Evolutionary conservation across 2,797 vertebrate species (phyloP), one percentile per base, ranked within the genome.

Genomic region (Sebastes cheni): DNA sequence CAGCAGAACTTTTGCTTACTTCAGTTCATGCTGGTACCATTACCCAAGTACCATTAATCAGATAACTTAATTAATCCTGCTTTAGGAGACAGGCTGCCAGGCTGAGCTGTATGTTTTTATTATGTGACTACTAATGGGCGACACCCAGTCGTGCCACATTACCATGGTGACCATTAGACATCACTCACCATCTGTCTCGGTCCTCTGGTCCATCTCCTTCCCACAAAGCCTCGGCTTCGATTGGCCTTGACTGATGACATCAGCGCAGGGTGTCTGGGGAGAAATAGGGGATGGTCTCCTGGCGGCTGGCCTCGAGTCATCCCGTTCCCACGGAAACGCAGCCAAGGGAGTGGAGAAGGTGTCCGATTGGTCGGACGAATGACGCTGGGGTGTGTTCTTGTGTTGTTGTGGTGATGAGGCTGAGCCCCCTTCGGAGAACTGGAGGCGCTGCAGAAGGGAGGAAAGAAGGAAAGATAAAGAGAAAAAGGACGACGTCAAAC

Each of bases 291-390:
- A 79, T 50, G 18, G 88, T 72, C 90, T 95, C 81, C 79, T 93
- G 79, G 82, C 83, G 72, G 81, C 66, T 29, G 88, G 80, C 77
- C 75, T 85, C 1, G 85, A 74, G 75, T 95, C 91, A 52, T 94
- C 90, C 27, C 93, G 94, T 91, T 96, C 96, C 96, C 96, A 97
- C 1, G 96, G 96, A 95, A 97, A 97, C 74, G 58, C 83, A 72
- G 92, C 89, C 36, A 69, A 83, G 29, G 93, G 91, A 75, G 94
- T 29, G 1, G 30, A 93, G 75, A 93, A 94, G 39, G 42, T 16
- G 5, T 95, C 95, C 0, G 89, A 89, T 79, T 94, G 95, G 84
- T 93, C 12, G 0, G 86, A 75, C 0, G 88, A 75, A 36, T 89
- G 93, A 11, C 86, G 85, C 29, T 87, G 80, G 69, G 93, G 91